Base-by-base conservation (phyloP, 1,140 invertebrate genomes). In the Pseudomyrmex sp. region DNA sequence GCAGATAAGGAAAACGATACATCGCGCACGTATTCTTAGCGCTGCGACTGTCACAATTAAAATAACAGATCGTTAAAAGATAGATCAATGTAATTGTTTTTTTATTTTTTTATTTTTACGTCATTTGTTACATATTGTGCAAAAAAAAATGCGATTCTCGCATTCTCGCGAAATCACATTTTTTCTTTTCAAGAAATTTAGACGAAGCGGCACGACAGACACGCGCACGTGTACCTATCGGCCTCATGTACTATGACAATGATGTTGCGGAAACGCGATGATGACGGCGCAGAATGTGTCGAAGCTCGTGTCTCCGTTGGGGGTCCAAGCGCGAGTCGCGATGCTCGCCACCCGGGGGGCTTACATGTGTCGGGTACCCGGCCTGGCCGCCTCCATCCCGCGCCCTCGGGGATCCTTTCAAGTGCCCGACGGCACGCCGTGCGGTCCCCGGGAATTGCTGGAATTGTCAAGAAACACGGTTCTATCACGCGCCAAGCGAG, bases 361-460 rank as follows among this genome's bases (percentile, higher is more conserved):
- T 83, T 92, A 91, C 92, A 93, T 93, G 92, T 93, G 92, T 93
- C 92, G 89, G 89, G 86, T 90, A 90, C 88, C 90, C 90, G 61
- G 77, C 82, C 80, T 44, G 52, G 62, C 82, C 87, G 86, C 73
- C 89, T 83, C 84, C 82, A 66, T 74, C 48, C 74, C 61, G 70
- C 73, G 54, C n/a, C 89, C 72, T 89, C 87, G 76, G 74, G 74
- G 74, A 84, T 86, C 85, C 92, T 93, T 93, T 93, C 91, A 93
- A 93, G 91, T 92, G 85, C 83, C 92, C 91, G 92, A 91, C 75
- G 83, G 83, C 83, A 77, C 83, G 58, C 66, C 80, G 61, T 82
- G 35, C 70, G 87, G 83, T 86, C 84, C 89, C 84, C 82, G 87
- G 63, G 84, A 92, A 91, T 90, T 89, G 89, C 87, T 84, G 75